Percentiles rank a stretch among this genome's conserved stretches.
Conservation (phyloP, 1,140 invertebrate species). For the Galendromus occidentalis region DNA sequence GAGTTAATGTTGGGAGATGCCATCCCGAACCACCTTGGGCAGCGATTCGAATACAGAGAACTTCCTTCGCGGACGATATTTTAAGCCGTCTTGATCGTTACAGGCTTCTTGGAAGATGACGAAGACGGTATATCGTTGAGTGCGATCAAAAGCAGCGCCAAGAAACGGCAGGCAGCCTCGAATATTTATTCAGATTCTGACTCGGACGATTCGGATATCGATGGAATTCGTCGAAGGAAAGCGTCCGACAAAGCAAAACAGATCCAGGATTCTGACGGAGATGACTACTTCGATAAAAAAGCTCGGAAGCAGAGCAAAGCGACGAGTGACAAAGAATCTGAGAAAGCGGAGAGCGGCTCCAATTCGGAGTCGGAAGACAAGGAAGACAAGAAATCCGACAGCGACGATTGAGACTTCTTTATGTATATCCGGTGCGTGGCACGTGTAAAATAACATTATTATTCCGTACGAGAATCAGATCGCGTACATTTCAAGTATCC, state of each 20-base stretch:
- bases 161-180: constrained; percentile 33
- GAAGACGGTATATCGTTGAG: constrained; percentile 72
- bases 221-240: background rate
- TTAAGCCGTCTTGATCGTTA: constrained; percentile 35
- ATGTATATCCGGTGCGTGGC: too few relatives aligned
- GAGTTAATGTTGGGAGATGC: background rate
- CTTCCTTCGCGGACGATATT: too few relatives aligned
- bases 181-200: constrained; percentile 13
- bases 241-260: constrained; percentile 9
- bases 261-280: background rate
- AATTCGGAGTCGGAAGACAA: too few relatives aligned
- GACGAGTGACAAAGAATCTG: background rate
- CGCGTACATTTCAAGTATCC: too few relatives aligned
- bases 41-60: too few relatives aligned
- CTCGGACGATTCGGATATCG: background rate
- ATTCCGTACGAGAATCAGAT: too few relatives aligned
- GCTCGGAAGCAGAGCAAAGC: background rate
- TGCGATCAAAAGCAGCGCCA: constrained; percentile 87
- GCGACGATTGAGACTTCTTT: too few relatives aligned
- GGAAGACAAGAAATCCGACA: too few relatives aligned
- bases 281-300: background rate
- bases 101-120: constrained; percentile 65
- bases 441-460: too few relatives aligned
- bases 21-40: too few relatives aligned
- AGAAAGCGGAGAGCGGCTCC: too few relatives aligned